phyloP scores from a whole-genome alignment of 37 sponge, comb jelly and placozoan species.

The Chondrosia reniformis region DNA sequence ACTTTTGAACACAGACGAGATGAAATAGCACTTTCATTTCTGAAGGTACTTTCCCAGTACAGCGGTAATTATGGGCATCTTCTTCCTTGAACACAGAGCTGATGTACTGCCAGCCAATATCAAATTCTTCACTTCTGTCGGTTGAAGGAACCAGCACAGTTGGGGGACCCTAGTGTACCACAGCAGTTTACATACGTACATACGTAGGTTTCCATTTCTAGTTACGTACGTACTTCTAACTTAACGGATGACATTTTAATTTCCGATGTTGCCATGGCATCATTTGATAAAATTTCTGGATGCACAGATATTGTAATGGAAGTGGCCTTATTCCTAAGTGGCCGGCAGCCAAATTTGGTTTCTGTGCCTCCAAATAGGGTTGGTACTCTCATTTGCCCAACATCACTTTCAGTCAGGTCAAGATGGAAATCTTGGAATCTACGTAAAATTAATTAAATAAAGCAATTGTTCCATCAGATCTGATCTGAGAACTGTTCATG shows the following conservation, averaged over 20 bases:
- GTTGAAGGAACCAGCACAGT: conserved; percentile 47
- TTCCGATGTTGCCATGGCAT: neutral
- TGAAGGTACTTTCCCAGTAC: conserved; percentile 15
- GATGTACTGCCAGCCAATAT: conserved; percentile 40
- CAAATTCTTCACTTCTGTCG: conserved; percentile 22
- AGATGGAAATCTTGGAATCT: conserved; percentile 49
- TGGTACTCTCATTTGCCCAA: neutral
- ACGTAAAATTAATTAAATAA: no score
- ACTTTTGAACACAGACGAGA: conserved; percentile 56
- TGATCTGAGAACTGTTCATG: no score
- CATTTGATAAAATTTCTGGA: neutral
- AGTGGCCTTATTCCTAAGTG: no score
- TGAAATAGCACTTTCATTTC: conserved; percentile 47
- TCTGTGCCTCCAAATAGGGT: neutral
- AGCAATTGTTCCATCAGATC: no score
- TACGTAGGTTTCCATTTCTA: neutral
- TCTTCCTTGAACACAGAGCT: conserved; percentile 12
- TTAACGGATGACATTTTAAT: neutral
- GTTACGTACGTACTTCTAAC: conserved; percentile 1
- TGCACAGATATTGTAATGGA: neutral
- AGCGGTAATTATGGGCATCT: neutral
- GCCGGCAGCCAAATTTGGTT: neutral
- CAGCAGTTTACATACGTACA: neutral
- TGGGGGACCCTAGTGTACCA: conserved; percentile 15
- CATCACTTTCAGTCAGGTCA: conserved; percentile 37